phyloP scores from a whole-genome alignment of 2,113 vertebrate genomes.

The Sapayoa aenigma region DNA sequence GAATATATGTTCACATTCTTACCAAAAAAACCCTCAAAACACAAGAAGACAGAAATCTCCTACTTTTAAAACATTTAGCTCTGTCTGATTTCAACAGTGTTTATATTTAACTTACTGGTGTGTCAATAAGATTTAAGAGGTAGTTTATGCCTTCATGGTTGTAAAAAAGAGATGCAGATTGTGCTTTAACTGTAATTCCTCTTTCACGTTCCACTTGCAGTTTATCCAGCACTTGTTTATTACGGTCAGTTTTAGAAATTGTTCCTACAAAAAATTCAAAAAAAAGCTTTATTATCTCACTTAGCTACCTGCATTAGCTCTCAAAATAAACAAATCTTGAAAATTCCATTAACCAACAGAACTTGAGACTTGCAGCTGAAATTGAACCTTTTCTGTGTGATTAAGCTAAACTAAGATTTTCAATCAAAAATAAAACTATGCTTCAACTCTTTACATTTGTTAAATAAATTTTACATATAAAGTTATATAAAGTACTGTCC shows the following conservation, averaged over 20 bases:
- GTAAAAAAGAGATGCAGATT: slow-evolving; percentile 95
- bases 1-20: neutral
- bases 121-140: slow-evolving; percentile 97
- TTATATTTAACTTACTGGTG: slow-evolving; percentile 80
- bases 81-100: neutral
- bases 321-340: neutral
- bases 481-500: neutral
- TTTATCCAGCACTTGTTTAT: slow-evolving; percentile 97
- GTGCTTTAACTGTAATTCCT: slow-evolving; percentile 97
- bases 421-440: neutral
- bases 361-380: neutral
- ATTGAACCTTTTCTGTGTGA: neutral
- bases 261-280: slow-evolving; percentile 74
- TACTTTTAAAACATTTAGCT: neutral
- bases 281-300: neutral
- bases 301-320: neutral
- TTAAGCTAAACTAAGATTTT: neutral
- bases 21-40: neutral
- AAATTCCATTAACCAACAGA: neutral
- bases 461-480: neutral
- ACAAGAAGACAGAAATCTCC: neutral
- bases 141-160: slow-evolving; percentile 79
- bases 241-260: slow-evolving; percentile 86
- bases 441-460: neutral
- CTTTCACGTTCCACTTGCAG: slow-evolving; percentile 96